Evolutionary conservation across 1,140 invertebrate genomes (phyloP).

Genomic region (Zaprionus capensis): DNA sequence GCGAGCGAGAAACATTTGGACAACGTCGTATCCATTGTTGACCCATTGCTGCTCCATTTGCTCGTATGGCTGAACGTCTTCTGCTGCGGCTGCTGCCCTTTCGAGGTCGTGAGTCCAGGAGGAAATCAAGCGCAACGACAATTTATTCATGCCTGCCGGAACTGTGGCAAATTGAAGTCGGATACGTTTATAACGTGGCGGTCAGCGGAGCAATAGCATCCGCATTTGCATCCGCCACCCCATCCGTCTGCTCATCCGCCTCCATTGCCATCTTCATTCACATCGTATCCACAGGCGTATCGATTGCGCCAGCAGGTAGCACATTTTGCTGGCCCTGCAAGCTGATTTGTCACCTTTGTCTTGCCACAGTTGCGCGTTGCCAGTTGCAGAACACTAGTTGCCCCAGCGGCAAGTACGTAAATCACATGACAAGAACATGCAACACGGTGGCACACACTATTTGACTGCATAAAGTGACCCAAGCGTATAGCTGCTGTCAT

Average conservation of each 20-base stretch:
- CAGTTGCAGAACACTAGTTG: conserved; percentile 9
- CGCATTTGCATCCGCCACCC: not conserved
- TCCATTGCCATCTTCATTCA: not conserved
- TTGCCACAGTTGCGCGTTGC: conserved; percentile 27
- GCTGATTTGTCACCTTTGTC: conserved; percentile 49
- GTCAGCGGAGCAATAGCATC: conserved; percentile 8
- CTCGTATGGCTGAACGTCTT: not conserved
- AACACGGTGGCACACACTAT: conserved; percentile 31
- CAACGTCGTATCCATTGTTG: conserved; percentile 21
- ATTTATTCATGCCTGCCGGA: conserved; percentile 66
- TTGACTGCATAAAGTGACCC: conserved; percentile 46
- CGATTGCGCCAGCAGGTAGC: conserved; percentile 20
- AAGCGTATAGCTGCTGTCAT: conserved; percentile 23
- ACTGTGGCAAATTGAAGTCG: conserved; percentile 72
- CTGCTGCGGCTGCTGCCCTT: not conserved
- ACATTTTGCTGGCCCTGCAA: conserved; percentile 21
- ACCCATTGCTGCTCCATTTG: conserved; percentile 20
- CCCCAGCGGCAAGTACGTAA: conserved; percentile 23
- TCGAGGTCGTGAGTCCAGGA: conserved; percentile 45
- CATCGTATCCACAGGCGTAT: not conserved
- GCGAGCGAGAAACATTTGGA: conserved; percentile 39
- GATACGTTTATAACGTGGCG: conserved; percentile 36
- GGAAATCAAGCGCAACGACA: conserved; percentile 72
- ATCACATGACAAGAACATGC: conserved; percentile 50
- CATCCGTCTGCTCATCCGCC: not conserved